A percentile compares a stretch with the other conserved stretches of the same genome.
Evolutionary conservation across 2,797 vertebrate species (phyloP).

Genomic region (Chromobotia macracanthus): DNA sequence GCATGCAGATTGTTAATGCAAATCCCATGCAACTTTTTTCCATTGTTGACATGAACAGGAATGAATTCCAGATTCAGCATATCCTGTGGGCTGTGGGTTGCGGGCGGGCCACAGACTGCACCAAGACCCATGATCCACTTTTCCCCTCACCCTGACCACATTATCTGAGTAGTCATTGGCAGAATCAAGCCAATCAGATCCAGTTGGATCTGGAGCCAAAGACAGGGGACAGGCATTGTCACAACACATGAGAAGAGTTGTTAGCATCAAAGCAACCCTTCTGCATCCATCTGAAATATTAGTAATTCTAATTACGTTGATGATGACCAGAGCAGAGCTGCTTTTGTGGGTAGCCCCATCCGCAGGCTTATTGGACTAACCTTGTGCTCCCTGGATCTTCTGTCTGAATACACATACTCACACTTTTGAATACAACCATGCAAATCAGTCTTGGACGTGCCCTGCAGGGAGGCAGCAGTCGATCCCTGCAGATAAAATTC

Average conservation of each 20-base stretch:
- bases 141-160: constrained; percentile 16
- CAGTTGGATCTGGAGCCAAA: constrained; percentile 19
- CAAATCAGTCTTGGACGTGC: constrained; percentile 53
- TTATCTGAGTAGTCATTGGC: constrained; percentile 19
- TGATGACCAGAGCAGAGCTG: constrained; percentile 72
- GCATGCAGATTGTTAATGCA: constrained; percentile 55
- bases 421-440: constrained; percentile 57
- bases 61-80: constrained; percentile 39
- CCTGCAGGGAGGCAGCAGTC: constrained; percentile 51
- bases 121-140: neutral
- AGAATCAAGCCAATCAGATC: constrained; percentile 15
- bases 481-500: constrained; percentile 56
- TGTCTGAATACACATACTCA: constrained; percentile 56
- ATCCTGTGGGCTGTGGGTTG: constrained; percentile 31
- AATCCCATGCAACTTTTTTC: constrained; percentile 43
- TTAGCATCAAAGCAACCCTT: constrained; percentile 67
- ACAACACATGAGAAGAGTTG: constrained; percentile 71
- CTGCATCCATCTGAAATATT: constrained; percentile 76
- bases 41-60: constrained; percentile 50
- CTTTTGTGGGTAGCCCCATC: constrained; percentile 56
- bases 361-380: constrained; percentile 76
- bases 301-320: constrained; percentile 76
- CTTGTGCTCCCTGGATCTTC: constrained; percentile 64
- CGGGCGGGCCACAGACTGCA: neutral
- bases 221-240: constrained; percentile 66